Percentiles rank a stretch among this genome's conserved stretches.
Evolutionary conservation across 2,888 invertebrate species (phyloP).

Genomic region (Agonopterix heracliana): DNA sequence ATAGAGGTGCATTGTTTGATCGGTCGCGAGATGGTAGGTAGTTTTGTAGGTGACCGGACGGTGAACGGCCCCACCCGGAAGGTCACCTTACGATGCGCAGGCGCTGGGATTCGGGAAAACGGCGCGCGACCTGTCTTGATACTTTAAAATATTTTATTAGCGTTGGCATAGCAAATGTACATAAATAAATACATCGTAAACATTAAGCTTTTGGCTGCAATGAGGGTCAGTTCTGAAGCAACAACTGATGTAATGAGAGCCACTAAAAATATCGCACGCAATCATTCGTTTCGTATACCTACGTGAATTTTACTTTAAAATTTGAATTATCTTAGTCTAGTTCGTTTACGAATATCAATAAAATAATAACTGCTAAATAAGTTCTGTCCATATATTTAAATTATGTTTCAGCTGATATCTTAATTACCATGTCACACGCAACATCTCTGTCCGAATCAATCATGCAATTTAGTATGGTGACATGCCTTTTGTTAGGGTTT

Average conservation of each 20-base stretch:
- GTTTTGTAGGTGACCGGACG: constrained; percentile 45
- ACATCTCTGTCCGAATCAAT: too few relatives aligned
- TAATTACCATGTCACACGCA: too few relatives aligned
- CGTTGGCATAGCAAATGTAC: not conserved
- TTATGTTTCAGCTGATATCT: too few relatives aligned
- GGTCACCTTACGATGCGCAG: constrained; percentile 54
- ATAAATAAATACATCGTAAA: not conserved
- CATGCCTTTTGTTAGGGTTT: too few relatives aligned
- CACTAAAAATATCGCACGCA: not conserved
- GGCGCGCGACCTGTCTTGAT: constrained; percentile 7
- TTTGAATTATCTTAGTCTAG: too few relatives aligned
- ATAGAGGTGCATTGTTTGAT: constrained; percentile 20
- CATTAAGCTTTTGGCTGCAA: not conserved
- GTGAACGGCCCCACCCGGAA: constrained; percentile 55
- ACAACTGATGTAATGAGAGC: not conserved
- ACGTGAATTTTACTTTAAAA: too few relatives aligned
- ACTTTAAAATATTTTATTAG: constrained; percentile 4
- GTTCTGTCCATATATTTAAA: too few relatives aligned
- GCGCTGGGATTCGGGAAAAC: constrained; percentile 32
- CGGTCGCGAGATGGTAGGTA: not conserved
- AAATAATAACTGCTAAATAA: too few relatives aligned
- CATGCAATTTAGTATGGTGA: too few relatives aligned
- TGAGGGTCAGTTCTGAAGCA: not conserved
- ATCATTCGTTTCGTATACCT: not conserved
- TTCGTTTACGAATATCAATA: too few relatives aligned